Conservation (phyloP, 1,140 invertebrate species). For the Pseudomyrmex concolor region DNA sequence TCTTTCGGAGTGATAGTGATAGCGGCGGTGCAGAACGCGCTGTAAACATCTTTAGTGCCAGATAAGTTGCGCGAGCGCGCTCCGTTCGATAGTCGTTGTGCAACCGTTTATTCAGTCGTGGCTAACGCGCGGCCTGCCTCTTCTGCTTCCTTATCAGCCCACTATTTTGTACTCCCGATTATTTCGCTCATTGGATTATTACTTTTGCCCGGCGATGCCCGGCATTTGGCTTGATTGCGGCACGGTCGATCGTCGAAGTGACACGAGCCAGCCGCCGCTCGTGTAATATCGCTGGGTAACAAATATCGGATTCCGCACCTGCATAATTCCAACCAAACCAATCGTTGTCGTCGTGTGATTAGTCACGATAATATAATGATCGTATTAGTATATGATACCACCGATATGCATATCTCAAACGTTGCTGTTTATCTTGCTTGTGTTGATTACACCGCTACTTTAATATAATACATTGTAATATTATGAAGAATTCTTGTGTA, state of each 20-base stretch:
- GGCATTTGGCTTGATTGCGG: constrained; percentile 6
- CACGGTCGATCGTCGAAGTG: neutral
- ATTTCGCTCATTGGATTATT: constrained; percentile 75
- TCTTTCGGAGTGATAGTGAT: constrained; percentile 79
- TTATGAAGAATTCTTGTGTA: no score
- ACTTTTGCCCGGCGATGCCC: constrained; percentile 41
- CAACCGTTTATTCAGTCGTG: constrained; percentile 17
- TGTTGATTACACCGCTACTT: neutral
- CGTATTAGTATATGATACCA: neutral
- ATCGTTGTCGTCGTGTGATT: constrained; percentile 4
- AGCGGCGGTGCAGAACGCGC: constrained; percentile 76
- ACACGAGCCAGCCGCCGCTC: constrained; percentile 13
- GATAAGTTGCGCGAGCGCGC: constrained; percentile 74
- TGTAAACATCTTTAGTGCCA: constrained; percentile 84
- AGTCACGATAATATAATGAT: constrained; percentile 32
- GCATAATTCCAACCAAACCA: neutral
- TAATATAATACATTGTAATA: no score
- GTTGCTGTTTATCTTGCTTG: neutral
- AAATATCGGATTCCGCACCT: neutral
- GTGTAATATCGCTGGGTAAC: neutral
- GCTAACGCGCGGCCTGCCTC: constrained; percentile 30
- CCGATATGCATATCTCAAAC: neutral
- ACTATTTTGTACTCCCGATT: constrained; percentile 80
- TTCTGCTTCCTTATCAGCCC: constrained; percentile 67
- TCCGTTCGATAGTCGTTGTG: constrained; percentile 28